Evolutionary conservation across 1,140 invertebrate genomes (phyloP), one percentile per base, ranked within the genome.

Genomic region (Onthophagus taurus): DNA sequence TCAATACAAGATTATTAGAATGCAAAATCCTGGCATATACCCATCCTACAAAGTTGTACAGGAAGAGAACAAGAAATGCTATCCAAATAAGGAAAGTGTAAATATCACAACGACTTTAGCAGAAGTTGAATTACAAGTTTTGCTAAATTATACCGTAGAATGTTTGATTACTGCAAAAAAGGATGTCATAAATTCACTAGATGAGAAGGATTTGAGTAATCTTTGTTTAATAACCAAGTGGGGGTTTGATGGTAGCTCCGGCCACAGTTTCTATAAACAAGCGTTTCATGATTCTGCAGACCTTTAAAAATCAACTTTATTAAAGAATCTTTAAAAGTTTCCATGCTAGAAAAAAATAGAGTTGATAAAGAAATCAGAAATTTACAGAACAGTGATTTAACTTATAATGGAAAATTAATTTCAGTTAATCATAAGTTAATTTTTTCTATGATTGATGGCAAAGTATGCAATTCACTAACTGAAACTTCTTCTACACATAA

Each of bases 201-300:
- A n/a, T 13, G 12, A 44, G 3, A 19, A 44, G 36, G 33, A 34
- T 23, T 17, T 35, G 7, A 20, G 12, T 3, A 31, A 4, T 14
- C 5, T 30, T 8, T 17, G 5, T 31, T 31, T 42, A 18, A 3
- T 29, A 8, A 2, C 17, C 8, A 31, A 42, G 16, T 42, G 26
- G 29, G 26, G 41, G 5, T 42, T 31, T 33, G 29, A 42, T 31
- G 41, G 41, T 12, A 3, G 1, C 16, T 39, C 29, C 9, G 29
- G 41, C n/a, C 41, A 31, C 13, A 42, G 29, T 31, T 33, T 18
- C 4, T 42, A 42, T 18, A 42, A 42, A 14, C 41, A 42, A 42
- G 31, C 26, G 4, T 42, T 42, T 31, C 29, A 31, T 31, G 31
- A 12, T 31, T 18, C 26, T 31, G 29, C 11, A 2, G 29, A 7